Evolutionary conservation across 2,888 invertebrate genomes (phyloP), one percentile per base, ranked within the genome.

Genomic region (Theretra japonica): DNA sequence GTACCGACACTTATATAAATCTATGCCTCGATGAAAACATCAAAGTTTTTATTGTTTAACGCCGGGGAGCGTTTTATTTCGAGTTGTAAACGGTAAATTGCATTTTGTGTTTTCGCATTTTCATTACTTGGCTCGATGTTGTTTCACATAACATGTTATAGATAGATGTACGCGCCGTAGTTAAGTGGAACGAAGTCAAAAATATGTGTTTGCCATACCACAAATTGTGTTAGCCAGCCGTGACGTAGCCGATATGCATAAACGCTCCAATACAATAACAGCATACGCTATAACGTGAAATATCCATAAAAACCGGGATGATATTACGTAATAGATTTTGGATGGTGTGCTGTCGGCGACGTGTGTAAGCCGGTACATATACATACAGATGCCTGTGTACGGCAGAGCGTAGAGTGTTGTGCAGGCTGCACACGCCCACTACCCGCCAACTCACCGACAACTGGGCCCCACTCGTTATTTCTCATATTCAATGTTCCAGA

Each of bases 401-500:
- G 11, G 19, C 3, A 15, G 41, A 41, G 25, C 17, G 41, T 6
- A 21, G 56, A 41, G 25, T 23, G 41, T 6, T 15, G 56, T n/a
- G 53, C 30, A 53, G 65, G 60, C 60, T 57, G 57, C 58, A 25
- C 58, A 58, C 58, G 58, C 58, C 53, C 58, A 28, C 25, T 58
- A 58, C 25, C 58, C 58, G 58, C 62, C 62, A 33, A 62, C 53
- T 68, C 62, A 53, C 75, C 69, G 73, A 68, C 68, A 28, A 78
- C 84, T 77, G 80, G 74, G 79, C 76, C 77, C 79, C 82, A 79
- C 81, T 86, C 82, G 85, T 84, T 87, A 86, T 84, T 84, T 82
- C 83, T 80, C 82, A 79, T 79, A 87, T 87, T 87, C 86, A 87
- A 86, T 88, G 85, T 85, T 81, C 82, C 85, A 83, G 85, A 87